Base-by-base conservation (phyloP, 2,888 invertebrate genomes). In the Machimus rusticus region DNA sequence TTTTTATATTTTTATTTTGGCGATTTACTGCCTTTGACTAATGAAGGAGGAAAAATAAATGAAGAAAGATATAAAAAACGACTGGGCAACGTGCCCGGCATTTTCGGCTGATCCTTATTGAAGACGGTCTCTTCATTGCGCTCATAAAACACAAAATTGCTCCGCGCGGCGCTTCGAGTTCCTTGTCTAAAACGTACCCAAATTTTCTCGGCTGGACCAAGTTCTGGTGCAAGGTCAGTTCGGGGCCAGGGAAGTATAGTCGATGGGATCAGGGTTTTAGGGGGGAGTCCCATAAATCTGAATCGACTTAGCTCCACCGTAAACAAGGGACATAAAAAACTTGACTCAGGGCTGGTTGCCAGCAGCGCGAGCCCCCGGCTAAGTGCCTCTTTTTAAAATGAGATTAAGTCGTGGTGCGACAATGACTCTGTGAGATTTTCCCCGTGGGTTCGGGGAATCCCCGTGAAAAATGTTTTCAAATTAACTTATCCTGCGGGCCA, bases 391-490 rank as follows among this genome's bases (percentile, higher is more conserved):
- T 39, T 85, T 85, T 85, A 74, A 46, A 85, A 85, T 74, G 39
- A 43, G 74, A 85, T 85, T 85, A 85, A 74, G 74, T 37, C 74
- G 43, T 74, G 28, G 74, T 46, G 57, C 46, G 43, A 85, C 74
- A 46, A 74, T 74, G 74, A 39, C n/a, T 85, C 28, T 74, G 31
- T n/a, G 43, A 85, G 31, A 85, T 85, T 74, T 85, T 28, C 37
- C 14, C 16, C 16, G 1, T 46, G 43, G 57, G 14, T 19, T 37
- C 1, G 23, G 16, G 43, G 66, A 37, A 74, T 12, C 34, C 46
- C 51, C 6, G 28, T 85, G 43, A 85, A 85, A 85, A 85, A 85
- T 85, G 74, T 74, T 43, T 74, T 43, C 43, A 43, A 85, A 85
- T 85, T 74, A 74, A 85, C 74, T 74, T 85, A 85, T 74, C 39